phyloP scores from a whole-genome alignment of 1,140 invertebrate genomes.

The Tetramorium alpestre region DNA sequence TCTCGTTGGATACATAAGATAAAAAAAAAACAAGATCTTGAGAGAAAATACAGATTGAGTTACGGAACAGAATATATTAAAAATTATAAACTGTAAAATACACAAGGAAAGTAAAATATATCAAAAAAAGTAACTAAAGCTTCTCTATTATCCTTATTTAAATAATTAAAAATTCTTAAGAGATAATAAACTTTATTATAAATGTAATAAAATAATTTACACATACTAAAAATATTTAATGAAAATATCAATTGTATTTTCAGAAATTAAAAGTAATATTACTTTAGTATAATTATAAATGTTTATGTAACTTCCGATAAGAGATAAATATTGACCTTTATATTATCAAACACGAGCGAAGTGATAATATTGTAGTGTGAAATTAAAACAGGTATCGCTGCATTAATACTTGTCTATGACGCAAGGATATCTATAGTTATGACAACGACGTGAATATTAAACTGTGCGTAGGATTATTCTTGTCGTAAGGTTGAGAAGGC shows the following conservation, averaged over 20 bases:
- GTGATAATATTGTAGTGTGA: neutral
- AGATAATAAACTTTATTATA: neutral
- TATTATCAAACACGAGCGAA: neutral
- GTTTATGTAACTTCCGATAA: neutral
- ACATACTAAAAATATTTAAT: neutral
- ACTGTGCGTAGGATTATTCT: neutral
- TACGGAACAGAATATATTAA: neutral
- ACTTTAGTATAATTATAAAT: neutral
- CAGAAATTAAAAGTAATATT: neutral
- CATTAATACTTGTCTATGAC: neutral
- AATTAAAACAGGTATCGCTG: neutral
- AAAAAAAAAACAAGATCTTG: neutral
- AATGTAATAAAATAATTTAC: neutral
- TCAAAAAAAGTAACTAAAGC: neutral
- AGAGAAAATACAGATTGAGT: slow-evolving; percentile 26
- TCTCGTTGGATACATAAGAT: neutral
- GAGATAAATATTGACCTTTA: neutral
- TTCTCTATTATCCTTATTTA: neutral
- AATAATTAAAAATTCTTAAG: slow-evolving; percentile 13
- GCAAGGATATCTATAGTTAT: neutral
- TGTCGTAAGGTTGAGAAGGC: slow-evolving; percentile 7
- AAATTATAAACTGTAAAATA: neutral
- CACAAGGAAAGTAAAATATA: neutral
- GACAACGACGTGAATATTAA: neutral
- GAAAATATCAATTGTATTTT: neutral